A percentile compares a stretch with the other conserved stretches of the same genome.
Conservation (phyloP, 2,888 invertebrate genomes). For the Phengaris arion region DNA sequence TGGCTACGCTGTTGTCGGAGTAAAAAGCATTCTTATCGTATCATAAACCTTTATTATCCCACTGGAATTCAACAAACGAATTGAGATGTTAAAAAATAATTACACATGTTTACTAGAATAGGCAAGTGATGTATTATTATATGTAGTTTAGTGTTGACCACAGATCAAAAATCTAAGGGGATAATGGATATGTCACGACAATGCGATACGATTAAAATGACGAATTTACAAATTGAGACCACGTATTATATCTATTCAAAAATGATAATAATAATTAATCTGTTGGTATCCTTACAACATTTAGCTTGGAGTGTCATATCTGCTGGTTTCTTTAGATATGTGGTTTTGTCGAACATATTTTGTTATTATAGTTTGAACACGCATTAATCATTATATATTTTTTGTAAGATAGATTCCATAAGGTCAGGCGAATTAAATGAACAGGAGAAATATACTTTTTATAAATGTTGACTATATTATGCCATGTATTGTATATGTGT, state of each 20-base stretch:
- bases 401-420: conserved; percentile 50
- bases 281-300: neutral
- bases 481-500: neutral
- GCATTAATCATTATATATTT: conserved; percentile 48
- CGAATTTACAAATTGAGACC: neutral
- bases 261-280: too few relatives aligned
- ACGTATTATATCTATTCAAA: too few relatives aligned
- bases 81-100: neutral
- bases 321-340: neutral
- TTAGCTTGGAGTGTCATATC: neutral
- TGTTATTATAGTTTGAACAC: conserved; percentile 53
- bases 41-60: neutral
- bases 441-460: neutral
- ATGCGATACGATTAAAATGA: neutral
- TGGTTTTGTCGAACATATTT: conserved; percentile 46
- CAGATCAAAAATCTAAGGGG: neutral
- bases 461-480: neutral
- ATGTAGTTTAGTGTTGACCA: neutral
- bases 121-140: neutral
- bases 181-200: neutral
- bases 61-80: neutral
- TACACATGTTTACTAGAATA: neutral
- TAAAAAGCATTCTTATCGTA: neutral
- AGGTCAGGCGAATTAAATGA: conserved; percentile 30
- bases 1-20: too few relatives aligned